Evolutionary conservation across 2,113 vertebrate genomes (phyloP), one percentile per base, ranked within the genome.

Genomic region (Formicarius rufipectus): DNA sequence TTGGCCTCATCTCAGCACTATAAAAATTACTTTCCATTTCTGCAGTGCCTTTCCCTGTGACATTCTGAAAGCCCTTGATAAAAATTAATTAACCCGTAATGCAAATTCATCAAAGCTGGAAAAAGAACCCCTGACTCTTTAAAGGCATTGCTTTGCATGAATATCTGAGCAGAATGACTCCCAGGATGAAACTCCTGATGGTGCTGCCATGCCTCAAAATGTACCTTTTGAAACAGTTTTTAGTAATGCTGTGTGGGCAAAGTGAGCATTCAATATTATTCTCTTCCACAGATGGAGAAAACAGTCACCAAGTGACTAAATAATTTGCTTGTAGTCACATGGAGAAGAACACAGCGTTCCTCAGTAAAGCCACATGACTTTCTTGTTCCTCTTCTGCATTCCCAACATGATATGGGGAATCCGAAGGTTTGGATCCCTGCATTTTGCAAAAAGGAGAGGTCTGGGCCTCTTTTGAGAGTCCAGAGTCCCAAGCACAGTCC

Each of bases 191-290:
- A 40, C 63, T 68, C 74, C 81, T 35, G 81, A 7, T n/a, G 84
- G 58, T 31, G 72, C 22, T 64, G 33, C 80, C 25, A 8, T 23
- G 60, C 59, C 85, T 22, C 2, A 40, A 88, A 93, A 94, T 30
- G 58, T 69, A 93, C 91, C 84, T 93, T 94, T 91, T 17, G 14
- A 30, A 68, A 2, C 71, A 42, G 25, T 6, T 89, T 89, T 69
- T 56, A 10, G 40, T 22, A 79, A 83, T 78, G 75, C 78, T 94
- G 91, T 80, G 94, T 96, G 95, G 96, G 94, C 90, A 96, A 97
- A 97, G 92, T 94, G 90, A 96, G 88, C 95, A 95, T 85, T 90
- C 73, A 42, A 52, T 63, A 62, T 74, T 53, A 84, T 86, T 90
- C 69, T 39, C 73, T 95, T 93, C 95, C 93, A 87, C 56, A 96